Conservation (phyloP, 2,888 invertebrate species). For the Isoperla grammatica region DNA sequence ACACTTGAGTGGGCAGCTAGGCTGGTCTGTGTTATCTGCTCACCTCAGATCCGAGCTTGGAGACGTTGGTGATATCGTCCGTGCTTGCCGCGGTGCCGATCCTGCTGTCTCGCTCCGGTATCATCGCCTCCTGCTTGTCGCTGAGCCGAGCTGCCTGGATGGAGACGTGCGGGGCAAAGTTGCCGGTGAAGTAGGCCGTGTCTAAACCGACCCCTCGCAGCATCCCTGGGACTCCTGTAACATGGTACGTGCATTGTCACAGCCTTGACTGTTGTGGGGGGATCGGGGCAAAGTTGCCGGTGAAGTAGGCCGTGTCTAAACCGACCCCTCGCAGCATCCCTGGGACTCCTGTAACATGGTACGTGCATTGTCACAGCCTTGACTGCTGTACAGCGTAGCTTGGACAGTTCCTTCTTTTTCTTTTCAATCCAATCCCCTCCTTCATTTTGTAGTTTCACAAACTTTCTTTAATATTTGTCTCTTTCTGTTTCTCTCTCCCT, state of each 20-base stretch:
- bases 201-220: slow-evolving; percentile 53
- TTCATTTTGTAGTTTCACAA: no score
- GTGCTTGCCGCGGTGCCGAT: slow-evolving; percentile 50
- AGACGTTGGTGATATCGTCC: slow-evolving; percentile 46
- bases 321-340: slow-evolving; percentile 51
- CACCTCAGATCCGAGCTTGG: slow-evolving; percentile 42
- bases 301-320: slow-evolving; percentile 58
- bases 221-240: slow-evolving; percentile 48
- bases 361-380: no score
- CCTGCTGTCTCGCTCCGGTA: slow-evolving; percentile 45
- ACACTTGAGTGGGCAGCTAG: no score
- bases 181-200: slow-evolving; percentile 59
- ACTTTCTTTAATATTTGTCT: no score
- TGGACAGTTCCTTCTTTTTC: no score
- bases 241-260: no score
- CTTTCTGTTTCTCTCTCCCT: no score
- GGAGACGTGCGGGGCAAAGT: slow-evolving; percentile 56
- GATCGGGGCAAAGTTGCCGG: slow-evolving; percentile 60
- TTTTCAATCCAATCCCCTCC: no score
- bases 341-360: slow-evolving; percentile 46
- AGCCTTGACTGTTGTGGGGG: no score
- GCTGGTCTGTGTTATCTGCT: no score
- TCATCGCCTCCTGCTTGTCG: slow-evolving; percentile 41
- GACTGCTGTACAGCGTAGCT: no score
- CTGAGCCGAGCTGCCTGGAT: slow-evolving; percentile 42